Conservation (phyloP, 1,140 invertebrate species). For the Hirudo medicinalis region DNA sequence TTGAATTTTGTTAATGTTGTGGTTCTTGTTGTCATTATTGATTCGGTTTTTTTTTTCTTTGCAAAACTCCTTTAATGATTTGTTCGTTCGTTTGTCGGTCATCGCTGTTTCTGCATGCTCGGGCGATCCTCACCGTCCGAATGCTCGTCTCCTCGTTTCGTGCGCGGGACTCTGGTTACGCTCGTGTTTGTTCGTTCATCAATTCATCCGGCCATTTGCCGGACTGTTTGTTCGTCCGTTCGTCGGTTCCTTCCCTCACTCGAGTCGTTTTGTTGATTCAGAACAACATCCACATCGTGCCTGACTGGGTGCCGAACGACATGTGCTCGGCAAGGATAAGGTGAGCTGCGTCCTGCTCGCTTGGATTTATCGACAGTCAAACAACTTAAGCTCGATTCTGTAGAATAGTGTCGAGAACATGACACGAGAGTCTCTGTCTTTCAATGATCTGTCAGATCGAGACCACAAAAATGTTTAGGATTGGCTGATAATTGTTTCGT, state of each 20-base stretch:
- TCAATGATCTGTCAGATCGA: no score
- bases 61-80: no score
- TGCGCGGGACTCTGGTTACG: not conserved
- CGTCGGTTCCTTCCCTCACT: not conserved
- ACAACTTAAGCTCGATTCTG: no score
- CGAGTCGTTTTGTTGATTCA: not conserved
- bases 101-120: no score
- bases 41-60: not conserved
- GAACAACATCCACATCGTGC: constrained; percentile 13
- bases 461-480: no score
- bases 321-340: constrained; percentile 3
- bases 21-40: no score
- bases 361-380: not conserved
- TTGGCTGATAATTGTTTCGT: no score
- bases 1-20: not conserved
- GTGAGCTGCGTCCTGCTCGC: not conserved
- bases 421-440: no score
- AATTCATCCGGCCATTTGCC: not conserved
- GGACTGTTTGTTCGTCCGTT: not conserved
- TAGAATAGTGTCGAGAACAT: no score
- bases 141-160: not conserved
- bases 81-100: no score
- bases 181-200: not conserved
- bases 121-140: no score
- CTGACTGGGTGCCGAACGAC: constrained; percentile 4